Evolutionary conservation across 2,113 vertebrate species (phyloP), one percentile per base, ranked within the genome.

Genomic region (Progne subis): DNA sequence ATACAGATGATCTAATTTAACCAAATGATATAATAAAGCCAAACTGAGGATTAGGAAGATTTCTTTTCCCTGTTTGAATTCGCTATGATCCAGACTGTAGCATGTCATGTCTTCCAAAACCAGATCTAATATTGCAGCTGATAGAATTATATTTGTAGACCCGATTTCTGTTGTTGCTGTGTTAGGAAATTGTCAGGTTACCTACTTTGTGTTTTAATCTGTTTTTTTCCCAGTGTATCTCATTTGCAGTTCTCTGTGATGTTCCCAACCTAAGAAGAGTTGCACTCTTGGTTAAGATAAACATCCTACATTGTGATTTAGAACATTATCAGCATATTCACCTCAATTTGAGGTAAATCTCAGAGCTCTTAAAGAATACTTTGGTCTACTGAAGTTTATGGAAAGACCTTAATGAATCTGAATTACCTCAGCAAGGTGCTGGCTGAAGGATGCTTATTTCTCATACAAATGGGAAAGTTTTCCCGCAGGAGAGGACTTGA

Each of bases 61-160:
- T 92, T 85, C 50, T 50, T 71, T 93, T 87, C 78, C 78, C 26
- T 92, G 10, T 57, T 82, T 72, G 60, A 91, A 88, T 77, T 85
- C 0, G 2, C 39, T 43, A 0, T 50, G 29, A 39, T 77, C 55
- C 81, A 46, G 32, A 63, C 77, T 89, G 46, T n/a, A 82, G 29
- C 55, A 4, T 28, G 34, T 69, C 8, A 19, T 55, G 20, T 67
- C 43, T 86, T 92, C 68, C 39, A 70, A 86, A 94, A 77, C 6
- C 56, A 75, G 39, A 53, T 65, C 26, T 74, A 5, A 47, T 78
- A 41, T 10, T 94, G 75, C 43, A 91, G 39, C 37, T 79, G 43
- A 69, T 57, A 10, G 12, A 90, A 83, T 74, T 83, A 13, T 29
- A 86, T 78, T 69, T 70, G 52, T 71, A 92, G 41, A 78, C 21